Percentiles rank a stretch among this genome's conserved stretches.
These are phyloP conservation scores for Molossus alvarezi DNA, from an alignment of 2,797 vertebrate genomes.

Conservation along the genomic window DNA sequence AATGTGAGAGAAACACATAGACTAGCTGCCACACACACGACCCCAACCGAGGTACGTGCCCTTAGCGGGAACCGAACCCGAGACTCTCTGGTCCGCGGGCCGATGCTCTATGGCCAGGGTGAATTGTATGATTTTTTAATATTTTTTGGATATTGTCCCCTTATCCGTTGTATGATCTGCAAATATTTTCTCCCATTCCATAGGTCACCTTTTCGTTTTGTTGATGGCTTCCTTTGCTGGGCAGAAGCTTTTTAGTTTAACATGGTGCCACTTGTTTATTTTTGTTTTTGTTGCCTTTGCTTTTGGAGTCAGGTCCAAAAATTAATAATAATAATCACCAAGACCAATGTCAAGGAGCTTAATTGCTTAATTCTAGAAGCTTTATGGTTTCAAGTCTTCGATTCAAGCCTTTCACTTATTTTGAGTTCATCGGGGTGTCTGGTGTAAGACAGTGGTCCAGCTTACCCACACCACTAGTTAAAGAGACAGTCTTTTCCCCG, in stretches of 20 bases:
- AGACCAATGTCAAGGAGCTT: not conserved
- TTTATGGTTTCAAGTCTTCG: not conserved
- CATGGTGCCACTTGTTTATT: not conserved
- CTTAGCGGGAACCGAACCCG: too few relatives aligned
- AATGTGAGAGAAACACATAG: too few relatives aligned
- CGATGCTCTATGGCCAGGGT: too few relatives aligned
- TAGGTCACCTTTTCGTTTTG: conserved; percentile 2
- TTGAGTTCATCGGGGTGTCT: not conserved
- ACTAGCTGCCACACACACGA: too few relatives aligned
- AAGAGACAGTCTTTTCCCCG: not conserved
- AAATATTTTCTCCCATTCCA: not conserved
- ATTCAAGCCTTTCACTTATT: not conserved
- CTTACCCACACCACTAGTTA: not conserved
- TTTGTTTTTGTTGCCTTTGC: not conserved
- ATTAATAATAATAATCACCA: not conserved
- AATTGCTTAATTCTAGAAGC: not conserved
- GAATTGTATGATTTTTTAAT: not conserved
- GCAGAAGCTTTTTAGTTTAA: not conserved
- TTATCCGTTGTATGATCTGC: not conserved
- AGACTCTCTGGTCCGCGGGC: too few relatives aligned
- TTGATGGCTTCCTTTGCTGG: not conserved
- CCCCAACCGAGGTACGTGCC: too few relatives aligned
- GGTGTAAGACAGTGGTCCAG: not conserved
- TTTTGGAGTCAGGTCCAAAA: conserved; percentile 33
- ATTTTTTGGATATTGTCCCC: not conserved